Percentiles rank a stretch among this genome's conserved stretches.
Conservation (phyloP, 2,797 vertebrate genomes). For the Pachyuromys duprasi region DNA sequence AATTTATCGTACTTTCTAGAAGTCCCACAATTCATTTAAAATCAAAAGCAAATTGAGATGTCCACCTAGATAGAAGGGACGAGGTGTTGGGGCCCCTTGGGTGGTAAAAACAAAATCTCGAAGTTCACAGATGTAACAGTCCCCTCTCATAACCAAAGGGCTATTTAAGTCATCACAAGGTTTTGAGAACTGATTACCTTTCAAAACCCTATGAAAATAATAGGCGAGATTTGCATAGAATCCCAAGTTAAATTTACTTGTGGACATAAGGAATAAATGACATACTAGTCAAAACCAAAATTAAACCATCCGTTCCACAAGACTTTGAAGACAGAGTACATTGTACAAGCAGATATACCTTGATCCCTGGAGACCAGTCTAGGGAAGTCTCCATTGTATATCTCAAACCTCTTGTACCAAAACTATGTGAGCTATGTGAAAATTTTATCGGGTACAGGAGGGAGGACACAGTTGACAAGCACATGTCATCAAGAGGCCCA, state of each 20-base stretch:
- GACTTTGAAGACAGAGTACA: slow-evolving; percentile 24
- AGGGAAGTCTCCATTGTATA: not conserved
- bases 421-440: slow-evolving; percentile 28
- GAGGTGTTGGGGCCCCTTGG: not conserved
- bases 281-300: slow-evolving; percentile 28
- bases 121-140: not conserved
- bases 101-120: slow-evolving; percentile 22
- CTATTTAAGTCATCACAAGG: not conserved
- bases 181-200: slow-evolving; percentile 27
- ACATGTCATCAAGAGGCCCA: not conserved
- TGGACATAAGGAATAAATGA: slow-evolving; percentile 11
- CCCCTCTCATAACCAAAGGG: not conserved
- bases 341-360: not conserved
- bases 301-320: not conserved
- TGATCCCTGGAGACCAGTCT: not conserved
- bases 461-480: not conserved
- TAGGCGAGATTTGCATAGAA: not conserved
- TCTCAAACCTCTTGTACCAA: not conserved
- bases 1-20: slow-evolving; percentile 4
- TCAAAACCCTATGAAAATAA: slow-evolving; percentile 17
- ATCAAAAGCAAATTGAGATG: slow-evolving; percentile 45
- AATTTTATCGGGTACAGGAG: slow-evolving; percentile 14
- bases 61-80: not conserved
- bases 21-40: not conserved
- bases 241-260: not conserved